phyloP scores from a whole-genome alignment of 2,113 vertebrate species.

The Zootoca vivipara region DNA sequence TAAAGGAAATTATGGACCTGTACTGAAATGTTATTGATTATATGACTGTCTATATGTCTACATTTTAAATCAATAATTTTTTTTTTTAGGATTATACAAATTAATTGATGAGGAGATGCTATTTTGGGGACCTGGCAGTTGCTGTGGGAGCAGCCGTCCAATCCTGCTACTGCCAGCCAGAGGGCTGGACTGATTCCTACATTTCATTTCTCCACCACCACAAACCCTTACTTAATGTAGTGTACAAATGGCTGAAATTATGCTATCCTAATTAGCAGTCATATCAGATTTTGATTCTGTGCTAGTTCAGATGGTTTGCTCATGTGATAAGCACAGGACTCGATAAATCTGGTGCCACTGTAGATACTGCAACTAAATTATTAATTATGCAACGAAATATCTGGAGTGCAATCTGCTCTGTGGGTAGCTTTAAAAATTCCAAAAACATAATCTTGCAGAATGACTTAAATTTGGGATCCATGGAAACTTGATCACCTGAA shows the following conservation, averaged over 20 bases:
- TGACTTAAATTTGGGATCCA: background rate
- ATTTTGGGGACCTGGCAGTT: too few species aligned
- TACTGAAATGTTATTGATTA: too few species aligned
- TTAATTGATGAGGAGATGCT: too few species aligned
- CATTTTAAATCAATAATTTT: too few species aligned
- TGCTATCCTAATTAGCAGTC: background rate
- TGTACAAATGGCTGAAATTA: background rate
- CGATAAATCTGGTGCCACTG: background rate
- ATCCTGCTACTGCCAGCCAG: too few species aligned
- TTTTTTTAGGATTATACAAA: too few species aligned
- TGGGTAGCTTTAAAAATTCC: background rate
- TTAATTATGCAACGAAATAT: background rate
- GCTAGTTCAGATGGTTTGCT: background rate
- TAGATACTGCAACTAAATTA: background rate
- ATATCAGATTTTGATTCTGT: background rate
- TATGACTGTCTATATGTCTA: too few species aligned
- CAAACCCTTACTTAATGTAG: background rate
- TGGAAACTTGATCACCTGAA: background rate
- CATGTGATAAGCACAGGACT: background rate
- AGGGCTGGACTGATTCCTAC: too few species aligned
- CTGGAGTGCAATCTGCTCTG: background rate
- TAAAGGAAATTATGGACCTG: too few species aligned
- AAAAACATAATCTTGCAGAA: background rate
- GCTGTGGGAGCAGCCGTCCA: too few species aligned
- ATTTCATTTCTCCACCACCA: background rate